These are phyloP conservation scores for Ctena decussata DNA, from an alignment of 2,888 invertebrate species.

Conservation along the genomic window DNA sequence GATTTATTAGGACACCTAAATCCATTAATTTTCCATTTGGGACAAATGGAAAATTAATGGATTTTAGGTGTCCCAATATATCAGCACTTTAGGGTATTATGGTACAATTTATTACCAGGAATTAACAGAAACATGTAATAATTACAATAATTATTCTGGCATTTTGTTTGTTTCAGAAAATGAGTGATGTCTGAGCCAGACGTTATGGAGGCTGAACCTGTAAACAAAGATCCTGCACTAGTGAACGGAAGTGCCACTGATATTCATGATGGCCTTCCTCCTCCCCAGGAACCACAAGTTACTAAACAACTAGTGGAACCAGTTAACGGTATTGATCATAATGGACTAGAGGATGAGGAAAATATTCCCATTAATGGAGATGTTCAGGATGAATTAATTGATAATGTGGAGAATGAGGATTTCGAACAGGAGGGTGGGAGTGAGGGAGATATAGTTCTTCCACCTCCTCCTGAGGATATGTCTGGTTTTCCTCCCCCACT, in stretches of 20 bases:
- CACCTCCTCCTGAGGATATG: conserved; percentile 61
- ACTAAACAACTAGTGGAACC: neutral
- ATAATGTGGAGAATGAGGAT: conserved; percentile 15
- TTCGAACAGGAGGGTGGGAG: conserved; percentile 11
- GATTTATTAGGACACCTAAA: too few species aligned
- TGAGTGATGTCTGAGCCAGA: conserved; percentile 61
- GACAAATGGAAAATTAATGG: too few species aligned
- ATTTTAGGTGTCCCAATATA: too few species aligned
- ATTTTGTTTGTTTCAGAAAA: conserved; percentile 30
- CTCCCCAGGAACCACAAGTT: neutral
- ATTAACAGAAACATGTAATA: too few species aligned
- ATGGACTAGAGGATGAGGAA: conserved; percentile 29
- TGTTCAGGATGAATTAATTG: conserved; percentile 19
- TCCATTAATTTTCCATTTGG: too few species aligned
- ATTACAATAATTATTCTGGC: neutral
- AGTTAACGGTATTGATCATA: conserved; percentile 28
- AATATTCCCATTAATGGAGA: conserved; percentile 55
- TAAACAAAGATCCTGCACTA: conserved; percentile 51
- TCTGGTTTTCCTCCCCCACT: conserved; percentile 61
- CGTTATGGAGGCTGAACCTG: conserved; percentile 47
- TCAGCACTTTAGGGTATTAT: too few species aligned
- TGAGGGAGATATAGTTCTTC: conserved; percentile 47
- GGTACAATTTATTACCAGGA: too few species aligned
- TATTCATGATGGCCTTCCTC: neutral
- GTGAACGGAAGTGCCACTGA: conserved; percentile 31